Base-by-base conservation (phyloP, 2,113 vertebrate species). In the Chamaea fasciata region DNA sequence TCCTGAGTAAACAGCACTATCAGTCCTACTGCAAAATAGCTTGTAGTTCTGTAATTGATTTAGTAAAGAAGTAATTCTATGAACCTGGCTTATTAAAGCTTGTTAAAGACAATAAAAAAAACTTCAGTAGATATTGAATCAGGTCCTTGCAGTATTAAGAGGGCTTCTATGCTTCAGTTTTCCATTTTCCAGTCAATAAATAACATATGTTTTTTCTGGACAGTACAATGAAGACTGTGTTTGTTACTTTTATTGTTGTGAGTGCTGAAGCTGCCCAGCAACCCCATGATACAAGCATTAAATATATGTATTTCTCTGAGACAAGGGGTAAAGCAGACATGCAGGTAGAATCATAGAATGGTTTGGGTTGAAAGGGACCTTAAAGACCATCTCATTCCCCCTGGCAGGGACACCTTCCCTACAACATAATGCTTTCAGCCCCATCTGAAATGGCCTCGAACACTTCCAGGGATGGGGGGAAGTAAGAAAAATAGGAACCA, bases 1-100 rank as follows among this genome's bases (percentile, higher is more conserved):
- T 73, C 42, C 60, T 69, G 28, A 84, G 16, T 75, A 89, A 87
- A 85, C 1, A 57, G 30, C 26, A 35, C 30, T 55, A 69, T 2
- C 4, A 37, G 22, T 65, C 24, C 13, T 91, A 10, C 18, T 87
- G 78, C 65, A 91, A 91, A 91, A 76, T 33, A 80, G 9, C 62
- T 91, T 74, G 23, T 69, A 90, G 24, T 57, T 90, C 50, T 93
- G 59, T 91, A 44, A 86, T 59, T 86, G 60, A 88, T 81, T 95
- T 93, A 85, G 79, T 73, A 83, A 94, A 83, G 78, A 73, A 80
- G 13, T 85, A 94, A 91, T 90, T 92, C 46, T 76, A 69, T 86
- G 55, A 84, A 77, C 35, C 33, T 50, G 17, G 42, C 55, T 93
- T 87, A 73, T 75, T 95, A 85, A 77, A 76, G 47, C n/a, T 95